Conservation (phyloP, 2,113 vertebrate species). For the Epinephelus moara region DNA sequence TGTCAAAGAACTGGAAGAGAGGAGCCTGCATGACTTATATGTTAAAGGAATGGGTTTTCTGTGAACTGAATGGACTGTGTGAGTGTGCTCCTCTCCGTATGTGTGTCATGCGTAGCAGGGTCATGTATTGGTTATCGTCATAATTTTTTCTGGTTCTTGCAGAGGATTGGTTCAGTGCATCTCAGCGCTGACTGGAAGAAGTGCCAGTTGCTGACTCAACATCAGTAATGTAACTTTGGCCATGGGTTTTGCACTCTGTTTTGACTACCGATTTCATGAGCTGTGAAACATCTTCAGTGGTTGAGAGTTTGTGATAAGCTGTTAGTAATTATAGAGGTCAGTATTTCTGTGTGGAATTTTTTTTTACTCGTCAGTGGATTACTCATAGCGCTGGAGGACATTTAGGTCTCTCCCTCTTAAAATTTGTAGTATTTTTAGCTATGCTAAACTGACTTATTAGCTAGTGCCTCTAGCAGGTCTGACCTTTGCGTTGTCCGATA, state of each 20-base stretch:
- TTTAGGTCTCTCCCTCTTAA: not conserved
- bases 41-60: constrained; percentile 45
- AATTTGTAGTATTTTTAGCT: constrained; percentile 2
- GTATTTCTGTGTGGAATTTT: constrained; percentile 10
- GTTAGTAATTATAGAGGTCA: constrained; percentile 13
- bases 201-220: constrained; percentile 54
- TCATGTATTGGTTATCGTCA: constrained; percentile 40
- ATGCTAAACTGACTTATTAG: no score
- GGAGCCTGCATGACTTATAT: constrained; percentile 56
- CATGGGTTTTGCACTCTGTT: constrained; percentile 37
- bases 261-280: constrained; percentile 47
- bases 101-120: constrained; percentile 5
- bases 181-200: constrained; percentile 9
- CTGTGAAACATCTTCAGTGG: constrained; percentile 57
- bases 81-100: constrained; percentile 14
- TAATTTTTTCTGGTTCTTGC: constrained; percentile 6
- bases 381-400: not conserved
- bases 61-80: constrained; percentile 45
- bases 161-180: constrained; percentile 17
- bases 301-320: constrained; percentile 16
- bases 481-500: no score
- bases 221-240: constrained; percentile 25
- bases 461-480: no score
- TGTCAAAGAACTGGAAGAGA: constrained; percentile 56
- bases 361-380: not conserved